Conservation (phyloP, 2,797 vertebrate genomes). For the Xiphophorus birchmanni region DNA sequence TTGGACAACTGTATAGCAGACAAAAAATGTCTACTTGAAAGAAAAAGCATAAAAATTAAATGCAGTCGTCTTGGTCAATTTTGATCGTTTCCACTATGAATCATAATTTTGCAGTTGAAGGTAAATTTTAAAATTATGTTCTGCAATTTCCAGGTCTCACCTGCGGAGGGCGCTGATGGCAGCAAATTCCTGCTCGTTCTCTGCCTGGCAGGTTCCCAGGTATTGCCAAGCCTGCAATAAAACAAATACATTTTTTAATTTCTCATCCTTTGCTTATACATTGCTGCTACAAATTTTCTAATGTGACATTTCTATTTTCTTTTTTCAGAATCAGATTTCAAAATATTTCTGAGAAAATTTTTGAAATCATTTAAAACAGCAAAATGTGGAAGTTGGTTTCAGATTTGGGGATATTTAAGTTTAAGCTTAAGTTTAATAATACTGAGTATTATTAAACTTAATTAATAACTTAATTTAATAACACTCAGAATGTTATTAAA, state of each 20-base stretch:
- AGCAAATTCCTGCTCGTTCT: slow-evolving; percentile 96
- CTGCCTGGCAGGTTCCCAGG: slow-evolving; percentile 96
- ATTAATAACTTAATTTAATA: neutral
- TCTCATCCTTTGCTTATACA: neutral
- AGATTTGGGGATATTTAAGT: neutral
- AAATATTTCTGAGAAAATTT: neutral
- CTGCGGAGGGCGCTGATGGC: slow-evolving; percentile 97
- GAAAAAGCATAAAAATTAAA: neutral
- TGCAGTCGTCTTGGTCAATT: neutral
- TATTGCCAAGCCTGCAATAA: slow-evolving; percentile 94
- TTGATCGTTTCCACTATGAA: neutral
- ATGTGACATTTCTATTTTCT: neutral
- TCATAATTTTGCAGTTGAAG: neutral
- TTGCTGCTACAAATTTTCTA: neutral
- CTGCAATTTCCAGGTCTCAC: slow-evolving; percentile 75
- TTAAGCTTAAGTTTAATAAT: too few relatives aligned
- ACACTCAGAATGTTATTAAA: neutral
- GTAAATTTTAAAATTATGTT: neutral
- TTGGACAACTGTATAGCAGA: too few relatives aligned
- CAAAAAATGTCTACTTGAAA: neutral
- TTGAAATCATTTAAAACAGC: neutral
- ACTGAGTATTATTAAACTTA: neutral
- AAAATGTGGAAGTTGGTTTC: neutral
- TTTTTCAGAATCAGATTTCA: neutral
- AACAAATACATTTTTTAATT: neutral